Base-by-base conservation (phyloP, 2,797 vertebrate genomes). In the Diplodus puntazzo region DNA sequence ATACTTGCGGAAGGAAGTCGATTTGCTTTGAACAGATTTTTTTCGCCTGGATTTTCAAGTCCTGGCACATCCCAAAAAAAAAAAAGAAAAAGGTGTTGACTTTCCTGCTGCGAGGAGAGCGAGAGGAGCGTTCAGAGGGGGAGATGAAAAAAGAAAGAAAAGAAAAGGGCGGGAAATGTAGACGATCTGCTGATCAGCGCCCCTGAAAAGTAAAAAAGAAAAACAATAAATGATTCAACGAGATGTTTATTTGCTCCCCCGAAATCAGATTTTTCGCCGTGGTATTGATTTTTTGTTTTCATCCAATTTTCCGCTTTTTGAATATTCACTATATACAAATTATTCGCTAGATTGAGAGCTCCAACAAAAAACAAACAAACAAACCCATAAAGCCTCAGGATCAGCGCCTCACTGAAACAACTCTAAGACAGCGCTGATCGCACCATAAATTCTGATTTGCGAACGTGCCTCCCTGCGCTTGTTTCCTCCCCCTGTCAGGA, bases 401-500 rank as follows among this genome's bases (percentile, higher is more conserved):
- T 85, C 81, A 73, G 72, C 64, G 77, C 80, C 82, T 86, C 55
- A 60, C 72, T 73, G 73, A 85, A 80, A 76, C 70, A 75, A 78
- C 80, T 72, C 34, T 43, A 23, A 84, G 83, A 81, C 80, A 13
- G 74, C 27, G 67, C 70, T 80, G 84, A 88, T 83, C 52, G 73
- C 63, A 30, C 76, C 80, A 74, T 87, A 73, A 88, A 88, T 85
- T 88, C 71, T 80, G 84, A 89, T 89, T 90, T 85, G 80, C 55
- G 69, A 74, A 75, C 53, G 66, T 60, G 82, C 79, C 82, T 88
- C 79, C 74, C 72, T 49, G 85, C 82, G 58, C 59, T 67, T 61
- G 69, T 69, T 89, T 86, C 83, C 80, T 78, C 73, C 79, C 14
- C 14, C 85, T 75, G 91, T 86, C 82, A 80, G 83, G 81, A 87